These are phyloP conservation scores for Acheta domesticus DNA, from an alignment of 2,888 invertebrate species.

Conservation along the genomic window DNA sequence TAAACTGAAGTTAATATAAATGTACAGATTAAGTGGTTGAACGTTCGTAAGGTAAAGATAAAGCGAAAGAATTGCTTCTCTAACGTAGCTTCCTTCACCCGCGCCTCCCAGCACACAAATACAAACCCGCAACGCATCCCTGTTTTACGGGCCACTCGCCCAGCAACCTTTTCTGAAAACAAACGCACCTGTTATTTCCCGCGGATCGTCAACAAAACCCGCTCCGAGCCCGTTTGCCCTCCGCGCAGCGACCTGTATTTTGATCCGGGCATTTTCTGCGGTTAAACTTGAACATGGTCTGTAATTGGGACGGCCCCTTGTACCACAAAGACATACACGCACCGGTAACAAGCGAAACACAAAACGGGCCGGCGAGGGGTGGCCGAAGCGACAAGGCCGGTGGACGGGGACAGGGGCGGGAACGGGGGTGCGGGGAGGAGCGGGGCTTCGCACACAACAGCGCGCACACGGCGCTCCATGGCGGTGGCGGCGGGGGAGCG, in stretches of 20 bases:
- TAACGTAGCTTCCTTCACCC: too few species aligned
- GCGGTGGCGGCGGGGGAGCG: not conserved
- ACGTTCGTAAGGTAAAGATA: too few species aligned
- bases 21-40: too few species aligned
- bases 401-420: not conserved
- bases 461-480: not conserved
- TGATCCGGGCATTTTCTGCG: not conserved
- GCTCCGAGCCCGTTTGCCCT: not conserved
- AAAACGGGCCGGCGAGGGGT: not conserved
- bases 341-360: constrained; percentile 18
- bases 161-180: too few species aligned
- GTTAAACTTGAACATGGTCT: constrained; percentile 1
- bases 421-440: too few species aligned
- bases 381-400: not conserved
- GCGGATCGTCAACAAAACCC: not conserved
- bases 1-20: too few species aligned
- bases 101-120: not conserved
- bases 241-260: not conserved
- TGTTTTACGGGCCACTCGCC: not conserved
- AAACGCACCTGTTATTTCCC: too few species aligned
- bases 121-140: not conserved
- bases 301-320: not conserved
- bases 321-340: not conserved
- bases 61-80: too few species aligned
- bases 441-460: not conserved